Evolutionary conservation across 2,113 vertebrate genomes (phyloP), one percentile per base, ranked within the genome.

Genomic region (Plectropomus leopardus): DNA sequence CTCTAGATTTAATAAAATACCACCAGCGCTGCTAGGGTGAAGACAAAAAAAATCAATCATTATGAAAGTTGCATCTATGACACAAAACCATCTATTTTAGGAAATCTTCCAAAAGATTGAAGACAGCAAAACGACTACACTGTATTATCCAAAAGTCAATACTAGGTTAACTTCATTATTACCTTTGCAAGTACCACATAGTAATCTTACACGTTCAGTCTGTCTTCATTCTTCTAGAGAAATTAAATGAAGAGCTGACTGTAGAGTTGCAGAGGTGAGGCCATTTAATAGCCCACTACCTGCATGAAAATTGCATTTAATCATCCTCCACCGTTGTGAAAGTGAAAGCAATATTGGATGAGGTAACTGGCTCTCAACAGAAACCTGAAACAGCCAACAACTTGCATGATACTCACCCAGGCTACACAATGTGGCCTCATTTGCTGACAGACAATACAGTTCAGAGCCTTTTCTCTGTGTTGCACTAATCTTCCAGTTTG

Each of bases 241-340:
- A 73, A 57, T 26, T 68, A 67, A 86, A 76, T 53, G 73, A 86
- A 59, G 57, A 47, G 40, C 36, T 82, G 72, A 86, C 76, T 76
- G 63, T 26, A 48, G 60, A 44, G 71, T 23, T 58, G 55, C 73
- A 78, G 59, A 90, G 78, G 86, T 72, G 75, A 71, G 64, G 65
- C 28, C 47, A 63, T 83, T 86, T 82, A 78, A 84, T 79, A 78
- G 67, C 51, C 28, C 48, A 42, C 76, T 64, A 74, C 73, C 73
- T 80, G 72, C n/a, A 57, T 74, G 71, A 81, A 85, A 86, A 87
- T 80, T 53, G 7, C 72, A 30, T 89, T 80, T 82, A 88, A 91
- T 90, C 78, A 47, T 71, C 61, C 47, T 64, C 51, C 19, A 59
- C 40, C 0, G 10, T 50, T 71, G 51, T 54, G 50, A 71, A 86